phyloP scores from a whole-genome alignment of 2,797 vertebrate species.

The Macrochelys suwanniensis region DNA sequence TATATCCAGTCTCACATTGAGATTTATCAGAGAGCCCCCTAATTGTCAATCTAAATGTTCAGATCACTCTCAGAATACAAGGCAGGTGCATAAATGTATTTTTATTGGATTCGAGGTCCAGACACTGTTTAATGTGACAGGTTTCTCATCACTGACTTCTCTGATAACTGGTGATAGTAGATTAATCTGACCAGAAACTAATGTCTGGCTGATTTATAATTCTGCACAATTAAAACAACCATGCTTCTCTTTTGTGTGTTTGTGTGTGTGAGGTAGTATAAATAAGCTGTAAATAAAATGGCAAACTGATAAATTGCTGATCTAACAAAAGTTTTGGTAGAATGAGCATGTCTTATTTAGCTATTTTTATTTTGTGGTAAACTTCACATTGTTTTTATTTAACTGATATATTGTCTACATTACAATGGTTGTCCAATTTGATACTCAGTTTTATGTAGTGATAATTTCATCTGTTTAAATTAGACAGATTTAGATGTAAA shows the following conservation, averaged over 20 bases:
- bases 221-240: not conserved
- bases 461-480: not conserved
- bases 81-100: not conserved
- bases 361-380: not conserved
- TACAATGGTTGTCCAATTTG: not conserved
- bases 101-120: not conserved
- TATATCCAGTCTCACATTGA: not conserved
- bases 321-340: not conserved
- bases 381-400: slow-evolving; percentile 31
- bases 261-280: accelerated
- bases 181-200: not conserved
- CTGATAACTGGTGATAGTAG: not conserved
- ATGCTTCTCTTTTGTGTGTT: not conserved
- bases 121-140: not conserved
- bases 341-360: not conserved
- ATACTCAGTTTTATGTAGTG: not conserved
- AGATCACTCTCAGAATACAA: not conserved
- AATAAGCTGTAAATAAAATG: not conserved
- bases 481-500: not conserved
- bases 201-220: not conserved
- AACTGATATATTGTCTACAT: not conserved
- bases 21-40: accelerated
- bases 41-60: not conserved
- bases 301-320: not conserved
- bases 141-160: not conserved